Conservation (phyloP, 1,140 invertebrate genomes). For the Drosophila biarmipes region DNA sequence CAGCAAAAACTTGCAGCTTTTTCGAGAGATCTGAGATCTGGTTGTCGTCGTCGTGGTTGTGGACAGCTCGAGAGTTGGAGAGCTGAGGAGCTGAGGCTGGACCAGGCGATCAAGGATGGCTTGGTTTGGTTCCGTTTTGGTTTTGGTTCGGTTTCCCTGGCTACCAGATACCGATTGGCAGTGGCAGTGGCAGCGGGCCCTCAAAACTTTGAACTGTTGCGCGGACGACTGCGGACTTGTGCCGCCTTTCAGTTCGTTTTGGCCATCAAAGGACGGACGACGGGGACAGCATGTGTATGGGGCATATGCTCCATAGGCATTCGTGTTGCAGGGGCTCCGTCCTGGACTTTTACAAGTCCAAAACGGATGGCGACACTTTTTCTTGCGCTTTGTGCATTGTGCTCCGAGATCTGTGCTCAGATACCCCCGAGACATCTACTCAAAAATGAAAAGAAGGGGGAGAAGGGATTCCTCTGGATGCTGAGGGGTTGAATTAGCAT, state of each 20-base stretch:
- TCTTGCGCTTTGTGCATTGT: constrained; percentile 66
- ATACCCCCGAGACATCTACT: constrained; percentile 19
- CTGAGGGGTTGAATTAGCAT: constrained; percentile 31
- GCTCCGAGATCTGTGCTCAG: constrained; percentile 43
- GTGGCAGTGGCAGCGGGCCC: constrained; percentile 68
- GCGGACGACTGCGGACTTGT: constrained; percentile 78
- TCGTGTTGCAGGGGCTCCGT: constrained; percentile 57
- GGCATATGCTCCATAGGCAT: constrained; percentile 43
- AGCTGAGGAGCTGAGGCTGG: background rate
- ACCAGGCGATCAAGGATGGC: constrained; percentile 13
- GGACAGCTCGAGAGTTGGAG: constrained; percentile 1
- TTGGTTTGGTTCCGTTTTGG: constrained; percentile 8
- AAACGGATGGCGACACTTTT: constrained; percentile 73
- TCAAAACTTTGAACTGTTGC: constrained; percentile 79
- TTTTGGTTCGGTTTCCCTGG: constrained; percentile 2
- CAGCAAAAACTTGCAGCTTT: constrained; percentile 53
- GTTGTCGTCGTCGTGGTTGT: constrained; percentile 19
- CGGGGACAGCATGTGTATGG: constrained; percentile 38
- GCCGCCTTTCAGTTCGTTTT: constrained; percentile 78
- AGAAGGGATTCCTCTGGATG: constrained; percentile 15
- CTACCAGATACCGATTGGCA: constrained; percentile 32
- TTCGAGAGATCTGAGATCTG: constrained; percentile 40
- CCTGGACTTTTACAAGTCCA: constrained; percentile 51
- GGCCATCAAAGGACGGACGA: constrained; percentile 72
- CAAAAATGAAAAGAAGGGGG: background rate